These are phyloP conservation scores for Euura saliciscinereae DNA, from an alignment of 1,140 invertebrate species.

Conservation along the genomic window DNA sequence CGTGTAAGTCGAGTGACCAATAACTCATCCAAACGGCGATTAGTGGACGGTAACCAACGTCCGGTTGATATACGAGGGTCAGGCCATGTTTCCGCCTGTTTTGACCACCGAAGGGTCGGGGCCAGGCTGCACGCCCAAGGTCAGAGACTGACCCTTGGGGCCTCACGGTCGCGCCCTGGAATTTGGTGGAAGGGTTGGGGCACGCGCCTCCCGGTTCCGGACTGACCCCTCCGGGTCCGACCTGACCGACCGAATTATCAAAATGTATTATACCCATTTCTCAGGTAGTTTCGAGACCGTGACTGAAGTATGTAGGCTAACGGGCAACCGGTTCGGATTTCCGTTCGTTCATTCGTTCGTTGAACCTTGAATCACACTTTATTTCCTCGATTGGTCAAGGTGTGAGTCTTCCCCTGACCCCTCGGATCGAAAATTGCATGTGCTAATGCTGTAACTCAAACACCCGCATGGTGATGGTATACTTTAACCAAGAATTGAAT, in stretches of 20 bases:
- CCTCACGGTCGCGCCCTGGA: slow-evolving; percentile 47
- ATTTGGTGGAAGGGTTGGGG: slow-evolving; percentile 20
- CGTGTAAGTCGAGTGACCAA: background rate
- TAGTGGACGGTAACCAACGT: background rate
- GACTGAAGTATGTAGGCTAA: background rate
- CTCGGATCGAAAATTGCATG: too few species aligned
- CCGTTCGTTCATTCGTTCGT: background rate
- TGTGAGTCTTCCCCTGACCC: too few species aligned
- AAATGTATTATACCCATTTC: background rate
- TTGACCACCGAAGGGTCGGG: slow-evolving; percentile 59
- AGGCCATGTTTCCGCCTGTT: slow-evolving; percentile 61
- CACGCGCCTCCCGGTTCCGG: slow-evolving; percentile 3
- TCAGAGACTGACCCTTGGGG: slow-evolving; percentile 49
- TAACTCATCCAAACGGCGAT: background rate
- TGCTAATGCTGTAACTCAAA: too few species aligned
- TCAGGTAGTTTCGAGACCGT: background rate
- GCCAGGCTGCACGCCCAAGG: slow-evolving; percentile 54
- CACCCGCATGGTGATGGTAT: too few species aligned
- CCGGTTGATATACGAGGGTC: slow-evolving; percentile 53
- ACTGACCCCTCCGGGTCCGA: background rate
- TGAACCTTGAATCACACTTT: background rate
- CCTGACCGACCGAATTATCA: background rate
- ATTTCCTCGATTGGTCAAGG: background rate
- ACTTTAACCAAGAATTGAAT: background rate
- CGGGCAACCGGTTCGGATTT: background rate